These are phyloP conservation scores for Nephotettix cincticeps DNA, from an alignment of 1,140 invertebrate species.

Conservation along the genomic window DNA sequence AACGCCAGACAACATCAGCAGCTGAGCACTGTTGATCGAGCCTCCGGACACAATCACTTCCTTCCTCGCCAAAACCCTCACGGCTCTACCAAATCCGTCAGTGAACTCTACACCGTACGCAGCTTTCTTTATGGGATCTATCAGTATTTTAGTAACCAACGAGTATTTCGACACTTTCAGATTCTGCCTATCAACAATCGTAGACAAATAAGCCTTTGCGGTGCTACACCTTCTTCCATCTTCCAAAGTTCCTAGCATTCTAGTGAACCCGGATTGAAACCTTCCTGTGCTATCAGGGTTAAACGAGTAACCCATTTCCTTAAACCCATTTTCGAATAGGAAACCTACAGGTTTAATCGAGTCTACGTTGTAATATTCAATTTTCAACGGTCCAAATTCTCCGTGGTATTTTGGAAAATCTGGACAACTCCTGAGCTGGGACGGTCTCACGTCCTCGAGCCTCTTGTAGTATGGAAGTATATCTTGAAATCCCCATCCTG, in stretches of 20 bases:
- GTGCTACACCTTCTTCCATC: constrained; percentile 27
- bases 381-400: constrained; percentile 56
- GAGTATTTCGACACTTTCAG: constrained; percentile 58
- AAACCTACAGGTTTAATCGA: constrained; percentile 76
- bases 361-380: constrained; percentile 68
- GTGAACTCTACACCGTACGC: constrained; percentile 50
- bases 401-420: constrained; percentile 58
- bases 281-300: constrained; percentile 76
- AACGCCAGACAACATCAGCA: constrained; percentile 84
- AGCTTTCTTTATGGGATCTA: constrained; percentile 55
- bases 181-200: constrained; percentile 59
- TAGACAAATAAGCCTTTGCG: constrained; percentile 55
- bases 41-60: constrained; percentile 71
- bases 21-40: constrained; percentile 72
- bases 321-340: constrained; percentile 84
- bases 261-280: constrained; percentile 51
- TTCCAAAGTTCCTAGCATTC: constrained; percentile 44
- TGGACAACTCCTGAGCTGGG: constrained; percentile 65
- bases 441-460: constrained; percentile 81
- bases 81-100: constrained; percentile 47
- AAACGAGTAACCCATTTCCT: constrained; percentile 88
- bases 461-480: constrained; percentile 86
- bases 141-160: constrained; percentile 61
- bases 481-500: constrained; percentile 85
- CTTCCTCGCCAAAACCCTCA: constrained; percentile 55